A percentile compares a stretch with the other conserved stretches of the same genome.
phyloP scores from a whole-genome alignment of 2,113 vertebrate species.

The Peucedramus taeniatus region DNA sequence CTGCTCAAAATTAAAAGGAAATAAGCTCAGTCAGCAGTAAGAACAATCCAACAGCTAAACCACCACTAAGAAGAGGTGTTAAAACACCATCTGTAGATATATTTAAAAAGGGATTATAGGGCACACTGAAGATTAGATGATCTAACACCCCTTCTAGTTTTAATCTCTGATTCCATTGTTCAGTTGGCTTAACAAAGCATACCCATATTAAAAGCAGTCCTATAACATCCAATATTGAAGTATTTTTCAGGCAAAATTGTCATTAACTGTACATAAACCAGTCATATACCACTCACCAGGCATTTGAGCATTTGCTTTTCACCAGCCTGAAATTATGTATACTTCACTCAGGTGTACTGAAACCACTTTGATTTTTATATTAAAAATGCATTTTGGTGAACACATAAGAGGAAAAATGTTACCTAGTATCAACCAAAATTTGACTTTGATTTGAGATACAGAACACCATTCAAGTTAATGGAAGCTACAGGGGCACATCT shows the following conservation, averaged over 20 bases:
- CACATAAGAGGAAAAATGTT: background rate
- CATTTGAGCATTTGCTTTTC: background rate
- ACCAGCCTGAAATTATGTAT: background rate
- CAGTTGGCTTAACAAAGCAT: background rate
- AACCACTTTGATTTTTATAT: background rate
- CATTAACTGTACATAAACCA: background rate
- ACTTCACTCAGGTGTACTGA: background rate
- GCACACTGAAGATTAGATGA: constrained; percentile 46
- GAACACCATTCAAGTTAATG: background rate
- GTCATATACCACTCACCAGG: background rate
- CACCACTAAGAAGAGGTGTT: constrained; percentile 46
- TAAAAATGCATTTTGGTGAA: background rate
- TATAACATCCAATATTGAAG: background rate
- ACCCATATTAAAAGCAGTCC: background rate
- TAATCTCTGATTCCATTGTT: constrained; percentile 35
- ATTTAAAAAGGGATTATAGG: constrained; percentile 55
- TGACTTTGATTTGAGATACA: background rate
- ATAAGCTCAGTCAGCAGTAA: constrained; percentile 45
- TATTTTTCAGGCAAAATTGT: background rate
- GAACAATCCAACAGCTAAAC: constrained; percentile 35
- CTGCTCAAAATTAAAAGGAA: constrained; percentile 50
- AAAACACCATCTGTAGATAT: constrained; percentile 51
- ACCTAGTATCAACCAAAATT: background rate
- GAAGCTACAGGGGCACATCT: background rate
- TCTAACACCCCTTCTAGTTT: constrained; percentile 16